Base-by-base conservation (phyloP, 2,113 vertebrate genomes). In the Meleagris gallopavo region DNA sequence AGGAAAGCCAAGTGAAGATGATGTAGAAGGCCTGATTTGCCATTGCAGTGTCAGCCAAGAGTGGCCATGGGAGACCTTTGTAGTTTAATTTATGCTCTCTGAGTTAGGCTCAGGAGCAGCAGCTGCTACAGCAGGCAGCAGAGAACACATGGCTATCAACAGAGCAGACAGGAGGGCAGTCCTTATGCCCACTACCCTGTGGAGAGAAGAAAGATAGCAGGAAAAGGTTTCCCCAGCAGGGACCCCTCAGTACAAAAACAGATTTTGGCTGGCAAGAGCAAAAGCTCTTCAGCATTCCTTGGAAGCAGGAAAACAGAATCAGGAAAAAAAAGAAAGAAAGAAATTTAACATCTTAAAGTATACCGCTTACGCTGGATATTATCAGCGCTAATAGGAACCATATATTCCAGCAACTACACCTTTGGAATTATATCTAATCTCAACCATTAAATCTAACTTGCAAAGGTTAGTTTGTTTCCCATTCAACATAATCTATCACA, bases 1-100 rank as follows among this genome's bases (percentile, higher is more conserved):
- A 89, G 87, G 29, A 94, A 94, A 94, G 78, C 74, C 62, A 87
- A 94, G 72, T 66, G 61, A 93, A 83, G 87, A 92, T 82, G 80
- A 91, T 83, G 60, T 75, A 90, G 91, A 90, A 96, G 88, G 76
- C 76, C 71, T 90, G 94, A 89, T 70, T 60, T 83, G 52, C 83
- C 65, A 83, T 11, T 43, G 58, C 81, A 57, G 52, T 83, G 74
- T 66, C 78, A 88, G 90, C 77, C 93, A 96, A 94, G 73, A 91
- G 77, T 73, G 50, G 92, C 77, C 92, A 88, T 75, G 86, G 87
- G 95, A 96, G 79, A 96, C 64, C 69, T 94, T 75, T 88, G 52
- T 80, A 85, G 92, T 96, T 95, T 95, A 92, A 96, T 96, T 97
- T 89, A 93, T 96, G 88, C 83, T 88, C 87, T 89, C 85, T 86